Conservation (phyloP, 1,140 invertebrate genomes). For the Pseudomyrmex sp. region DNA sequence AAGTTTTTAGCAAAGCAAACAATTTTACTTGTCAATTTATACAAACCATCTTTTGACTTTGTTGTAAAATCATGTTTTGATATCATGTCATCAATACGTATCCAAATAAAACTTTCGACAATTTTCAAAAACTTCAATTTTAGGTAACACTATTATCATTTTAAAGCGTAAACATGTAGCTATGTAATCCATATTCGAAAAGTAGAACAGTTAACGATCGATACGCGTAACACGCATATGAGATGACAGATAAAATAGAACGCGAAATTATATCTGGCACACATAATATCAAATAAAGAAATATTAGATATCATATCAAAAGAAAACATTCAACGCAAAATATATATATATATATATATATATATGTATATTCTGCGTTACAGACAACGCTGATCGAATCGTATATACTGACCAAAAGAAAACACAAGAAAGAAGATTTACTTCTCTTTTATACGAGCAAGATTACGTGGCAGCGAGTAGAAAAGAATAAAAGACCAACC, state of each 20-base stretch:
- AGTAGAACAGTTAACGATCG: not conserved
- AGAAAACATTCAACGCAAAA: not conserved
- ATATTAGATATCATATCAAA: not conserved
- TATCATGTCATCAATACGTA: too few relatives aligned
- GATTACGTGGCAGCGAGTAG: not conserved
- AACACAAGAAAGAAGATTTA: not conserved
- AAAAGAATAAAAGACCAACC: constrained; percentile 26
- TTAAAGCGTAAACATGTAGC: too few relatives aligned
- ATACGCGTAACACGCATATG: not conserved
- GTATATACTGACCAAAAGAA: not conserved
- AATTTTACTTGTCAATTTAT: not conserved
- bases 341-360: not conserved
- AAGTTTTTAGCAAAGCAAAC: not conserved
- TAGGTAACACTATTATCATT: not conserved
- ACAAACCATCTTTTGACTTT: not conserved
- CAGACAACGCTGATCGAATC: not conserved
- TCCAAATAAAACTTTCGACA: not conserved
- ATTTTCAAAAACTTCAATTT: not conserved
- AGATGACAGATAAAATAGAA: not conserved
- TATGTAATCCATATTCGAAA: not conserved
- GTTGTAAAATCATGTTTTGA: not conserved
- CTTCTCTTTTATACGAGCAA: not conserved
- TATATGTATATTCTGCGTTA: not conserved
- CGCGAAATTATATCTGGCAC: not conserved
- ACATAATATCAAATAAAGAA: not conserved